Base-by-base conservation (phyloP, 2,888 invertebrate genomes). In the Microchrysa polita region DNA sequence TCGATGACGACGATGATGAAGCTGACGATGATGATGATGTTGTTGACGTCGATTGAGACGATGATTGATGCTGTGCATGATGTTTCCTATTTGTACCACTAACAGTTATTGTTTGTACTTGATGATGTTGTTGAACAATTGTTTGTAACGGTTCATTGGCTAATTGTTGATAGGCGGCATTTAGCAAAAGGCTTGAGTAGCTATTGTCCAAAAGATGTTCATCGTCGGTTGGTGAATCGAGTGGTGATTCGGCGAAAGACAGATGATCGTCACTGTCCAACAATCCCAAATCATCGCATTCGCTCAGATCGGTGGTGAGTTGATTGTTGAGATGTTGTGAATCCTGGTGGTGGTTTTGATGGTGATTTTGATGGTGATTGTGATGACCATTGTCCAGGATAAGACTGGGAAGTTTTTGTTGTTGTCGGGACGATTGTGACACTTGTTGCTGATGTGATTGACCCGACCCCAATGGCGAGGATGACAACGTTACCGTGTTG, bases 181-280 rank as follows among this genome's bases (percentile, higher is more conserved):
- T 91, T 87, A 92, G 89, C 77, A 92, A 86, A 77, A 92, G 86
- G 81, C 90, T 91, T 59, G 91, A 90, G 80, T 91, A 91, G 78
- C 89, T 89, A 76, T 90, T 90, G 80, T 92, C 91, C 80, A 90
- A 84, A 59, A 86, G 88, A 86, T 77, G 84, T 79, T 82, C 86
- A 76, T 82, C 77, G 86, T 77, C 79, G 22, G 71, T 85, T 83
- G 76, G 81, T 82, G 88, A 79, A 86, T 82, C 83, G 67, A 74
- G 86, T 85, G 76, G 81, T 85, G 88, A 78, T 86, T 89, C 89
- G 76, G 89, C 89, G 76, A 89, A 86, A 61, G 91, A 88, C 76
- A 91, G 87, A 73, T 89, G 90, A 77, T 93, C 93, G 81, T 93
- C 93, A 80, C 90, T 91, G 76, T 93, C 93, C 75, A 93, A 83